Percentiles rank a stretch among this genome's conserved stretches.
Evolutionary conservation across 2,113 vertebrate species (phyloP).

Genomic region (Brevimyrus niger): DNA sequence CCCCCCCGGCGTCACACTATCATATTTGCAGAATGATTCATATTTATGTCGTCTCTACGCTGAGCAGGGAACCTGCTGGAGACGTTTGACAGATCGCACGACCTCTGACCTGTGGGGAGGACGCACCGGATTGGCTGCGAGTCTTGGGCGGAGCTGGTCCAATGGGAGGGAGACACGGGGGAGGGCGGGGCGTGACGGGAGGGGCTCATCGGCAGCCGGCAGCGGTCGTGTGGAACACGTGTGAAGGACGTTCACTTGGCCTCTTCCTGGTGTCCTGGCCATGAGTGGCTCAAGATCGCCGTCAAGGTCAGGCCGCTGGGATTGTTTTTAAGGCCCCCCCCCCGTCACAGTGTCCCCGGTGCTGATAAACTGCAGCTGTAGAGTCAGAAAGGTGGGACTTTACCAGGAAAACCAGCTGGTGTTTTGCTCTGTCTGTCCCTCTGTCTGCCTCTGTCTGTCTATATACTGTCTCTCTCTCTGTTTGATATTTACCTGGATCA

Average conservation of each 20-base stretch:
- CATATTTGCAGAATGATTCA: neutral
- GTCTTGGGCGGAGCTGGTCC: neutral
- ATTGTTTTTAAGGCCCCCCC: neutral
- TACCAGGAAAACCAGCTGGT: neutral
- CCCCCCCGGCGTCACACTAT: neutral
- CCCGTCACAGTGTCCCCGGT: neutral
- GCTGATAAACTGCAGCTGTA: neutral
- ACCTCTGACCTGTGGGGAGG: neutral
- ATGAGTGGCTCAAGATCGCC: neutral
- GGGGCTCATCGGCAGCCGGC: neutral
- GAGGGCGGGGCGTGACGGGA: no score
- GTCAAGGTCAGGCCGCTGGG: neutral
- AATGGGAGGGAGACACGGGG: neutral
- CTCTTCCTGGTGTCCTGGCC: neutral
- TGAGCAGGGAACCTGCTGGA: neutral
- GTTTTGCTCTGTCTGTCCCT: neutral
- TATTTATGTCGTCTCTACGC: neutral
- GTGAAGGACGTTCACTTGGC: neutral
- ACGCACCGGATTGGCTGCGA: neutral
- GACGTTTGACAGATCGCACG: neutral
- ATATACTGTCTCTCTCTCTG: neutral
- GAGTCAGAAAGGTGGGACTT: neutral
- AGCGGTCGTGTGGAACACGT: neutral
- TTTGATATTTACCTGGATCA: conserved; percentile 35
- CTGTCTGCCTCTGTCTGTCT: neutral